Evolutionary conservation across 2,113 vertebrate genomes (phyloP).

Genomic region (Herpailurus yagouaroundi): DNA sequence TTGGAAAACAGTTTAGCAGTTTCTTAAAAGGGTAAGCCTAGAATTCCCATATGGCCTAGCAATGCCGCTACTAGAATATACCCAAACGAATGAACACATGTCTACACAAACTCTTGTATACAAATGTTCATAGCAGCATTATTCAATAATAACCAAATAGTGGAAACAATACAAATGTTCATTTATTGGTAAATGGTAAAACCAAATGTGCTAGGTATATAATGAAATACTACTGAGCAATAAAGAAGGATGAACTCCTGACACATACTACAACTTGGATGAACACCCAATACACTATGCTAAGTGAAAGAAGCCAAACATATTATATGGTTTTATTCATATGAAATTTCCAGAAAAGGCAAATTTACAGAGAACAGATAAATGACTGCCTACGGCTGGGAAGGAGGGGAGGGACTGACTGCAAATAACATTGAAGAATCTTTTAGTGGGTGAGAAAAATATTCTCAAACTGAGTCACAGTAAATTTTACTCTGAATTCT

Average conservation of each 20-base stretch:
- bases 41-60: neutral
- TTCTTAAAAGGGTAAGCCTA: conserved; percentile 29
- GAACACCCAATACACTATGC: neutral
- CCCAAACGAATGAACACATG: neutral
- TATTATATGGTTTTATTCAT: neutral
- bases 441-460: neutral
- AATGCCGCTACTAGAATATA: neutral
- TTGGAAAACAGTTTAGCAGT: neutral
- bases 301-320: conserved; percentile 2
- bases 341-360: conserved; percentile 1
- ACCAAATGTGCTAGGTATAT: neutral
- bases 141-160: neutral
- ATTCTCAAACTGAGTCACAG: neutral
- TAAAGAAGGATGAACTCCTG: neutral
- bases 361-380: neutral
- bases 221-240: neutral
- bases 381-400: neutral
- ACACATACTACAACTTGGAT: neutral
- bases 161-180: neutral
- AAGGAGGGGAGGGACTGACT: neutral
- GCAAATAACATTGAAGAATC: neutral
- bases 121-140: neutral
- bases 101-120: neutral
- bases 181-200: neutral
- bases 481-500: neutral